phyloP scores from a whole-genome alignment of 2,797 vertebrate species.

The Tenualosa thibaudeaui region DNA sequence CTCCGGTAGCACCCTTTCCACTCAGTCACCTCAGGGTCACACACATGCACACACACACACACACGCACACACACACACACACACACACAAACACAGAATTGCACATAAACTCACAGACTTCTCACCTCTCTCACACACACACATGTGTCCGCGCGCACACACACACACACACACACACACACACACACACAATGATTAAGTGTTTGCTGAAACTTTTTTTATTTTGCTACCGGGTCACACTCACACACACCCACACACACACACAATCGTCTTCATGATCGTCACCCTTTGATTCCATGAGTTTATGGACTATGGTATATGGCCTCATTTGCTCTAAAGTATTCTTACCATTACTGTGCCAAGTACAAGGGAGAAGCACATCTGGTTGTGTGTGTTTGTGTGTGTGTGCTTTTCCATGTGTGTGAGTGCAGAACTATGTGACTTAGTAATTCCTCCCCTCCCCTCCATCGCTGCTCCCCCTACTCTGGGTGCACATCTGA shows the following conservation, averaged over 20 bases:
- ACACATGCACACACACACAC: constrained; percentile 39
- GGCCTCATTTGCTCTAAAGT: neutral
- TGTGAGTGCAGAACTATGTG: constrained; percentile 29
- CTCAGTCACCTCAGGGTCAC: constrained; percentile 68
- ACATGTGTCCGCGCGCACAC: neutral
- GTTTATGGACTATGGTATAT: neutral
- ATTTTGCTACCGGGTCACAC: too few relatives aligned
- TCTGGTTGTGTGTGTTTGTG: constrained; percentile 29
- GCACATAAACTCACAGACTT: neutral
- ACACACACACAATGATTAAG: neutral
- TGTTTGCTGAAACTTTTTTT: too few relatives aligned
- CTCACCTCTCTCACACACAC: neutral
- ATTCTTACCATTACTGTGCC: neutral
- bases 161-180: neutral
- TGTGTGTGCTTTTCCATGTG: neutral
- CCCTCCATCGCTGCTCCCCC: constrained; percentile 23
- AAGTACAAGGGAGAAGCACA: neutral
- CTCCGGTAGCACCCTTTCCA: constrained; percentile 74
- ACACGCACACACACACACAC: constrained; percentile 49
- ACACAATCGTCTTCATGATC: neutral
- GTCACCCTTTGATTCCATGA: neutral
- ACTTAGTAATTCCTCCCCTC: constrained; percentile 38
- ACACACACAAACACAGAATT: neutral
- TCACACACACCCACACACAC: neutral
- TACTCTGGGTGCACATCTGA: constrained; percentile 32